phyloP scores from a whole-genome alignment of 2,888 invertebrate genomes.

The Ormyrus rosae region DNA sequence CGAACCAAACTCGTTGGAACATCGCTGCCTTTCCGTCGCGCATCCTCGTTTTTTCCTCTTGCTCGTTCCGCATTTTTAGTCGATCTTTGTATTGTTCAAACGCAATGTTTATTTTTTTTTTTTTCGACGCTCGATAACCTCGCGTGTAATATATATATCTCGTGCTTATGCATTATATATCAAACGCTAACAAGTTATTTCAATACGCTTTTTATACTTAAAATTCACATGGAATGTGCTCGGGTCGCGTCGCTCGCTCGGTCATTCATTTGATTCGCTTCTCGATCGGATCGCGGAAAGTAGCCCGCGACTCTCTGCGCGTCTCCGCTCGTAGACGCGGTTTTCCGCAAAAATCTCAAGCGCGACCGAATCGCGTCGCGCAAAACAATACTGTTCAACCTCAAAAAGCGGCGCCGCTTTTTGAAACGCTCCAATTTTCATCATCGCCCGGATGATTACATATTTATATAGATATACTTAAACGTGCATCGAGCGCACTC shows the following conservation, averaged over 20 bases:
- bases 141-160: conserved; percentile 61
- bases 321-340: not conserved
- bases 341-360: conserved; percentile 12
- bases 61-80: conserved; percentile 26
- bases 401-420: too few species aligned
- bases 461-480: too few species aligned
- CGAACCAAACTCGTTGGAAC: conserved; percentile 59
- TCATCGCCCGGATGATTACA: too few species aligned
- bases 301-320: not conserved
- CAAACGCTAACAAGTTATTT: conserved; percentile 70
- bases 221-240: conserved; percentile 70
- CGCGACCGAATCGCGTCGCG: not conserved
- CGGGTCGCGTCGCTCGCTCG: conserved; percentile 59
- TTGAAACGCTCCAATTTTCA: too few species aligned
- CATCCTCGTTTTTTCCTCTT: conserved; percentile 35
- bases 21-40: conserved; percentile 28
- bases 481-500: too few species aligned
- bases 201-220: conserved; percentile 57
- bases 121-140: conserved; percentile 57
- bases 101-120: conserved; percentile 33
- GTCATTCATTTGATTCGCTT: not conserved
- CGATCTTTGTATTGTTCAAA: conserved; percentile 47
- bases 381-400: conserved; percentile 25
- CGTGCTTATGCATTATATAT: conserved; percentile 60
- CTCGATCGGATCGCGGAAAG: not conserved